A percentile compares a stretch with the other conserved stretches of the same genome.
Evolutionary conservation across 2,888 invertebrate genomes (phyloP).

Genomic region (Neuroscelio doddi): DNA sequence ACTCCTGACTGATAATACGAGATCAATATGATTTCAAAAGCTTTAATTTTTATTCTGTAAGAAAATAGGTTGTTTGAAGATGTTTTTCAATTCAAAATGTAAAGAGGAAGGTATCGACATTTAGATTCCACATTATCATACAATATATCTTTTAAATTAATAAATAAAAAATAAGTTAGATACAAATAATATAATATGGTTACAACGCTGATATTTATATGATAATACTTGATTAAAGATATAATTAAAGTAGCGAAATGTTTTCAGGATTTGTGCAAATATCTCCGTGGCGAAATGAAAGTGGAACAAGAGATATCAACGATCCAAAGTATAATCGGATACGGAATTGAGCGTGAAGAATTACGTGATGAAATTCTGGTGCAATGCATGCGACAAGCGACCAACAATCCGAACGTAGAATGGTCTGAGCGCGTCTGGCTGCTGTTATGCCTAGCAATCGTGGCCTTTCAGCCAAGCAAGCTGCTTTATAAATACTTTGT

Average conservation of each 20-base stretch:
- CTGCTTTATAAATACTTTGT: constrained; percentile 86
- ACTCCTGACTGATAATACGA: too few species aligned
- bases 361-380: constrained; percentile 93
- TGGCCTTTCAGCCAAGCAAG: constrained; percentile 93
- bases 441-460: constrained; percentile 89
- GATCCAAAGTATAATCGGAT: constrained; percentile 88
- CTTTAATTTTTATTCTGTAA: too few species aligned
- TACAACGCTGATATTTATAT: too few species aligned
- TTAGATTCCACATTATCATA: too few species aligned
- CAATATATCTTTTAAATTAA: too few species aligned
- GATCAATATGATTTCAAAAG: too few species aligned
- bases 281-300: constrained; percentile 90
- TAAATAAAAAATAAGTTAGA: too few species aligned
- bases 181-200: too few species aligned
- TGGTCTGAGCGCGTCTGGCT: constrained; percentile 92
- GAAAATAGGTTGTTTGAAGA: too few species aligned
- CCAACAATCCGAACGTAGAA: constrained; percentile 89
- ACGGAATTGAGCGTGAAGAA: constrained; percentile 93
- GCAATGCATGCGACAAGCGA: constrained; percentile 90
- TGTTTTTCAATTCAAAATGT: too few species aligned
- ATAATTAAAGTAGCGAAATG: background rate
- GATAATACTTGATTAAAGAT: too few species aligned
- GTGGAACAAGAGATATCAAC: constrained; percentile 86
- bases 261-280: constrained; percentile 88
- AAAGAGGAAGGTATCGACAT: too few species aligned